Conservation (phyloP, 35 echinoderm and acorn worm genomes). For the Acanthaster planci region DNA sequence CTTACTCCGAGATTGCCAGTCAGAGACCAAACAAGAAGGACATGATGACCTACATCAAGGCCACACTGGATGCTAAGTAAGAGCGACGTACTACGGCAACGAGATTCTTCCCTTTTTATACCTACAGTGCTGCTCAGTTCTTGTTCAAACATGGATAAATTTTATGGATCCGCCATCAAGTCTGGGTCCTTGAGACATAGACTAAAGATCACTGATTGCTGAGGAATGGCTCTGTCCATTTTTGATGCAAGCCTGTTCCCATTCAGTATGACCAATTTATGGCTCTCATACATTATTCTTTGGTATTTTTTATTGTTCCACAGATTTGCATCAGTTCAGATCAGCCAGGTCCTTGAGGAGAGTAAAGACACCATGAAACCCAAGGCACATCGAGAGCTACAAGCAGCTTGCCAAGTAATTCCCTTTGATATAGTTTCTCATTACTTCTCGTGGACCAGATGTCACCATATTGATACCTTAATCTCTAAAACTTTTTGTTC, state of each 20-base stretch:
- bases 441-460: too few species aligned
- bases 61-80: slow-evolving; percentile 85
- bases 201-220: too few species aligned
- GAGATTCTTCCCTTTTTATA: neutral
- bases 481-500: too few species aligned
- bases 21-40: slow-evolving; percentile 75
- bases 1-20: slow-evolving; percentile 33
- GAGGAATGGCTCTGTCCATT: too few species aligned
- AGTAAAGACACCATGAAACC: slow-evolving; percentile 83
- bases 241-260: too few species aligned
- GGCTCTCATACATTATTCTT: too few species aligned
- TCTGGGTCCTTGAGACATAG: too few species aligned
- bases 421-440: neutral
- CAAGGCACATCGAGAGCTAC: slow-evolving; percentile 85
- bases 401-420: slow-evolving; percentile 78
- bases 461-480: too few species aligned
- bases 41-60: slow-evolving; percentile 58
- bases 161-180: too few species aligned
- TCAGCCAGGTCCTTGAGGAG: slow-evolving; percentile 80
- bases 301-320: neutral
- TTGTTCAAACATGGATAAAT: too few species aligned
- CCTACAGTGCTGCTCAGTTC: too few species aligned
- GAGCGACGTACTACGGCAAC: neutral
- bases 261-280: too few species aligned
- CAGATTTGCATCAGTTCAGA: slow-evolving; percentile 87